Evolutionary conservation across 1,140 invertebrate species (phyloP).

Genomic region (Battus philenor): DNA sequence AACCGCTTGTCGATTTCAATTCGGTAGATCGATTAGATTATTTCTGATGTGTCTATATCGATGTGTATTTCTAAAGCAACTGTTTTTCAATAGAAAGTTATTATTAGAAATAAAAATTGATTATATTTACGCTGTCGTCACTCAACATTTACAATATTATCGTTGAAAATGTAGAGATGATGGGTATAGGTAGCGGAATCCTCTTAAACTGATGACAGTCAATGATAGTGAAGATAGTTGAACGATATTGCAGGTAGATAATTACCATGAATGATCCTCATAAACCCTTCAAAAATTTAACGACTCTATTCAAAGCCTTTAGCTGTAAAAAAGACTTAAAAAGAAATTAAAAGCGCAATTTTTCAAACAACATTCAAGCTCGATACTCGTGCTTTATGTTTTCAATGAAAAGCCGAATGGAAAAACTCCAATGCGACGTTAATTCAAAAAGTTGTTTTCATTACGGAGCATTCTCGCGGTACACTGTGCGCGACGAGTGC

Average conservation of each 20-base stretch:
- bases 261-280: neutral
- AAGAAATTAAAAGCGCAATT: conserved; percentile 38
- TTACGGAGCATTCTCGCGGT: conserved; percentile 53
- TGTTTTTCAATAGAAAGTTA: no score
- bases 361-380: conserved; percentile 41
- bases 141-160: no score
- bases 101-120: no score
- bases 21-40: conserved; percentile 5
- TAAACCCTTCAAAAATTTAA: neutral
- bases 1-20: conserved; percentile 20
- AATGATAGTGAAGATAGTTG: no score
- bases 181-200: no score
- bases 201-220: no score
- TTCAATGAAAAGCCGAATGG: conserved; percentile 60
- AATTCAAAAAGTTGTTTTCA: conserved; percentile 73
- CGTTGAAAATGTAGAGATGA: no score
- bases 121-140: no score
- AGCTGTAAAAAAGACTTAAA: conserved; percentile 7
- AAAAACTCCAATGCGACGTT: conserved; percentile 62
- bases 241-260: no score
- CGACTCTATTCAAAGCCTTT: neutral
- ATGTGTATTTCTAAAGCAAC: no score
- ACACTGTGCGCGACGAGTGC: conserved; percentile 38
- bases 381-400: conserved; percentile 57
- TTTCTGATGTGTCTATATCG: no score